Evolutionary conservation across 2,888 invertebrate species (phyloP), one percentile per base, ranked within the genome.

Genomic region (Ceramica pisi): DNA sequence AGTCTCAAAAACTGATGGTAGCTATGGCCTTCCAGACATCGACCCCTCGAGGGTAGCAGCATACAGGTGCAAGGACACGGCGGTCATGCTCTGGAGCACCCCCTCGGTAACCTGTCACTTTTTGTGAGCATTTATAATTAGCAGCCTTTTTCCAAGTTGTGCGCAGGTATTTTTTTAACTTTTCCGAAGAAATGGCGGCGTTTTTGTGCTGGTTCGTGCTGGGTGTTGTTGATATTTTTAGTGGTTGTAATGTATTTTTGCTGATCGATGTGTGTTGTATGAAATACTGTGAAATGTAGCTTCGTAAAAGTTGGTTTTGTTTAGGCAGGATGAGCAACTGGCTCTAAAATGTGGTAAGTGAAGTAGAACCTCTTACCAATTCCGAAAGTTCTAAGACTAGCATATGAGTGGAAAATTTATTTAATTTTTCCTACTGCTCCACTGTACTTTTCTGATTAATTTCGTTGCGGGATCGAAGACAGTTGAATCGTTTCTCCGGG

Each of bases 81-180:
- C 53, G 51, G 89, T 90, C 88, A 90, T 82, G 90, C 89, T 86
- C 87, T 72, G 75, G 73, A 87, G 89, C 87, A 78, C 89, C 78
- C 90, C 89, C 90, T 75, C 80, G 46, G 38, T 66, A 78, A 67
- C 75, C 70, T 70, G 74, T 82, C 82, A 85, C 73, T 87, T 87
- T 79, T 79, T 79, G 75, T 69, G 71, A 82, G 81, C 79, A 81
- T 78, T 82, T 83, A 81, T 87, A 83, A 80, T 80, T 75, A 75
- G 59, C 31, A 48, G 64, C 55, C 56, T 71, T 80, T 80, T 65
- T 61, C 48, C 12, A 46, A 44, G 64, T 60, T 50, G 12, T 48
- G 50, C 26, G 21, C 55, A 56, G 59, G 68, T 48, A 69, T 78
- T 74, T 72, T 19, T 57, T 63, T 0, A 48, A 57, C 48, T 38